Conservation (phyloP, 2,888 invertebrate species). For the Seira ritae region DNA sequence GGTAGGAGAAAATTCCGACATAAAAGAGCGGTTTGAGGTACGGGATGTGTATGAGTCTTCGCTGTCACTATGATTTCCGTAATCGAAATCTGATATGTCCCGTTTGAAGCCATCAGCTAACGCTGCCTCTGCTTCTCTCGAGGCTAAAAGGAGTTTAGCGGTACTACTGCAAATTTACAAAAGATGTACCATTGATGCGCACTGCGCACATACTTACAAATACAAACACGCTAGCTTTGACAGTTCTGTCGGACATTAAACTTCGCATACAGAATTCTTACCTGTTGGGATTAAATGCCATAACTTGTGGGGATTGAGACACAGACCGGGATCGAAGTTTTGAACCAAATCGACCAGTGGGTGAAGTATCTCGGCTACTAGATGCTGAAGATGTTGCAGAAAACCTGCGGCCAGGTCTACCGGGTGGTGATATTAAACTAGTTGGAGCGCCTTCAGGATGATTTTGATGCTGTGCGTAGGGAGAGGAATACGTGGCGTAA, state of each 20-base stretch:
- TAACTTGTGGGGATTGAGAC: slow-evolving; percentile 71
- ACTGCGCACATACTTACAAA: too few species aligned
- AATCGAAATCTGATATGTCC: slow-evolving; percentile 70
- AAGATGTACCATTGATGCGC: too few species aligned
- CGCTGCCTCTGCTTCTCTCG: slow-evolving; percentile 90
- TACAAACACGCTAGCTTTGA: too few species aligned
- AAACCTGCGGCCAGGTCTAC: slow-evolving; percentile 66
- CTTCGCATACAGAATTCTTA: too few species aligned
- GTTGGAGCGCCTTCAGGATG: slow-evolving; percentile 57
- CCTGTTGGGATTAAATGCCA: slow-evolving; percentile 58
- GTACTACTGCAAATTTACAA: slow-evolving; percentile 57
- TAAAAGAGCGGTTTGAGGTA: slow-evolving; percentile 70
- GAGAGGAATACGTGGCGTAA: slow-evolving; percentile 81
- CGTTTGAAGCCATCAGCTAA: slow-evolving; percentile 82
- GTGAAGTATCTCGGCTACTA: slow-evolving; percentile 72
- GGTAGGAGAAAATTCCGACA: slow-evolving; percentile 72
- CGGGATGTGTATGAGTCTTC: slow-evolving; percentile 69
- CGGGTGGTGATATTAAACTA: slow-evolving; percentile 65
- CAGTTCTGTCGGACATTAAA: too few species aligned
- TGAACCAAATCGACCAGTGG: slow-evolving; percentile 68
- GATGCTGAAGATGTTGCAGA: slow-evolving; percentile 72
- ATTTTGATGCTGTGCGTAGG: slow-evolving; percentile 68
- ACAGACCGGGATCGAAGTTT: slow-evolving; percentile 73
- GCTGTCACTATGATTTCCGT: slow-evolving; percentile 73
- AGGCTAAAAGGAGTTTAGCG: slow-evolving; percentile 86